Percentiles rank a stretch among this genome's conserved stretches.
phyloP scores from a whole-genome alignment of 1,140 invertebrate species.

The Cydia amplana region DNA sequence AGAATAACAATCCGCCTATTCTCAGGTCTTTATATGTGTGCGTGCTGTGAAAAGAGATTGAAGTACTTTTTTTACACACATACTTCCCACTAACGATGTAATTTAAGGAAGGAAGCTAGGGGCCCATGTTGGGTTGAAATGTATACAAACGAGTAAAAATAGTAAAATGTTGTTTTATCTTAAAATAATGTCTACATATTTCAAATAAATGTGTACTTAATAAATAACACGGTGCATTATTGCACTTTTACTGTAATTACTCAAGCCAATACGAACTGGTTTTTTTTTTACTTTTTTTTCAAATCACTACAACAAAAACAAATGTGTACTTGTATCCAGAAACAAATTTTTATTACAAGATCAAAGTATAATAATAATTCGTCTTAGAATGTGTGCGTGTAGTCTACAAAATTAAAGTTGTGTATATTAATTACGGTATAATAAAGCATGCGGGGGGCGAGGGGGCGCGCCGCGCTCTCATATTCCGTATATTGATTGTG shows the following conservation, averaged over 20 bases:
- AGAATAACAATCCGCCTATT: slow-evolving; percentile 61
- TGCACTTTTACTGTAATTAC: not conserved
- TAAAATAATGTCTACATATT: not conserved
- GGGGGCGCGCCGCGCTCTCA: slow-evolving; percentile 78
- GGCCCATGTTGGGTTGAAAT: slow-evolving; percentile 56
- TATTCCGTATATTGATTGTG: slow-evolving; percentile 80
- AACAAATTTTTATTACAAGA: slow-evolving; percentile 7
- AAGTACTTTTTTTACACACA: slow-evolving; percentile 66
- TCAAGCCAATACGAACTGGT: not conserved
- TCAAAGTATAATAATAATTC: slow-evolving; percentile 37
- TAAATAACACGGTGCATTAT: not conserved
- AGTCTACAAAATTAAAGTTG: slow-evolving; percentile 71
- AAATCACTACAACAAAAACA: not conserved
- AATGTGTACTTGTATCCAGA: not conserved
- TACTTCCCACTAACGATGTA: slow-evolving; percentile 59
- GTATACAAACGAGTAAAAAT: slow-evolving; percentile 39
- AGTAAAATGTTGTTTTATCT: slow-evolving; percentile 5
- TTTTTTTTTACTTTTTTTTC: slow-evolving; percentile 15
- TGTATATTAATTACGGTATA: slow-evolving; percentile 79
- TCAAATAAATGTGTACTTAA: not conserved
- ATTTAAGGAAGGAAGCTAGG: slow-evolving; percentile 57
- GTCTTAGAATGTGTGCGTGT: slow-evolving; percentile 48
- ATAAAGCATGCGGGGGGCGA: slow-evolving; percentile 78
- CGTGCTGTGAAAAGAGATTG: slow-evolving; percentile 62
- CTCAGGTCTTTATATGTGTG: slow-evolving; percentile 56